Base-by-base conservation (phyloP, 2,113 vertebrate species). In the Nematolebias whitei region DNA sequence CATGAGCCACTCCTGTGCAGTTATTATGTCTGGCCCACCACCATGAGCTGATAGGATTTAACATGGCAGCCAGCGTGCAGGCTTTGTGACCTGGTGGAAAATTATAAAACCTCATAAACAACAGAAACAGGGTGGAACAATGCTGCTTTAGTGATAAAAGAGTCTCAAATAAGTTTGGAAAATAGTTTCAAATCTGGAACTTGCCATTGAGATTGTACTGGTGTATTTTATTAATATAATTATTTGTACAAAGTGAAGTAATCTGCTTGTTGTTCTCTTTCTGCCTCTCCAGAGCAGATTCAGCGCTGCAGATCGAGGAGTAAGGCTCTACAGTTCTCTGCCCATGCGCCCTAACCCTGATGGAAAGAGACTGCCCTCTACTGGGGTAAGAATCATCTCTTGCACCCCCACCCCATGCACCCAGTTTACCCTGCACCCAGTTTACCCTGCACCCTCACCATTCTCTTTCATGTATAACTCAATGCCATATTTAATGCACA, bases 331-430 rank as follows among this genome's bases (percentile, higher is more conserved):
- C 92, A 91, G 89, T 83, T 87, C 90, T 71, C 84, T 93, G 88
- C 90, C 91, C 82, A 91, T 93, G 91, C 92, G 91, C 87, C 89
- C 88, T 56, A 90, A 90, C 92, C 91, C 91, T 78, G 90, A 92
- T 88, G 89, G 91, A 87, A 93, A 93, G 91, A 91, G 92, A 89
- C 92, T 94, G 92, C 91, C 93, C 91, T 93, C 93, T 90, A 83
- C 92, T 90, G 91, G 92, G 92, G 93, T 94, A 91, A 91, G 92
- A 89, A 23, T 53, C 43, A 4, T 60, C 64, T 48, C 68, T 64
- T 39, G n/a, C 26, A 12, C 2, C 22, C 52, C 10, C 12, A 14
- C 12, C 41, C 44, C 38, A 40, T 7, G 3, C 26, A 3, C 26
- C 26, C 26, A 29, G n/a, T n/a, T n/a, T n/a, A n/a, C n/a, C n/a